Percentiles rank a stretch among this genome's conserved stretches.
Conservation (phyloP, 2,888 invertebrate genomes). For the Idaea aversata region DNA sequence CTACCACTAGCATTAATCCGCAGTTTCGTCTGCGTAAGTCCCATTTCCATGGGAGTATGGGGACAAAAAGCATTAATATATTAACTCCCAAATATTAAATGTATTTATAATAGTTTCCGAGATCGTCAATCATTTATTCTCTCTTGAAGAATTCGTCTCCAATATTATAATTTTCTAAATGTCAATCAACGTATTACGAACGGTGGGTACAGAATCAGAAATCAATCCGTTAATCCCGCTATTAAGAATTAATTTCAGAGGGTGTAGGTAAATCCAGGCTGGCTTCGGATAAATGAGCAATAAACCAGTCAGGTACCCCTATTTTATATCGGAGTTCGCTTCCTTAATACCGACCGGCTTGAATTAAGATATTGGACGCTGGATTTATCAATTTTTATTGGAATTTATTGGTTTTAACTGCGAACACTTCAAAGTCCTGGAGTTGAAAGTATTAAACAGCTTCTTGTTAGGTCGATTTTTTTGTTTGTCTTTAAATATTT, state of each 20-base stretch:
- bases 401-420: not conserved
- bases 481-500: not conserved
- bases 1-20: no score
- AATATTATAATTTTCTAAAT: not conserved
- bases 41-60: no score
- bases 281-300: slow-evolving; percentile 76
- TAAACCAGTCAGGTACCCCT: slow-evolving; percentile 46
- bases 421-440: not conserved
- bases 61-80: no score
- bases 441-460: not conserved
- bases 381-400: not conserved
- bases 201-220: slow-evolving; percentile 49
- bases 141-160: not conserved
- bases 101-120: no score
- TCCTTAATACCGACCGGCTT: not conserved
- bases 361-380: not conserved
- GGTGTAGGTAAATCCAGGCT: slow-evolving; percentile 73
- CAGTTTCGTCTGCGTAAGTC: no score
- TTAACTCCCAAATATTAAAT: no score
- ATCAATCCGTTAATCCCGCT: slow-evolving; percentile 70
- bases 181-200: slow-evolving; percentile 2
- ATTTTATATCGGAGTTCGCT: not conserved
- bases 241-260: slow-evolving; percentile 78
- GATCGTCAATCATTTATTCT: not conserved
- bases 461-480: not conserved